phyloP scores from a whole-genome alignment of 2,113 vertebrate genomes.

The Globicephala melas region DNA sequence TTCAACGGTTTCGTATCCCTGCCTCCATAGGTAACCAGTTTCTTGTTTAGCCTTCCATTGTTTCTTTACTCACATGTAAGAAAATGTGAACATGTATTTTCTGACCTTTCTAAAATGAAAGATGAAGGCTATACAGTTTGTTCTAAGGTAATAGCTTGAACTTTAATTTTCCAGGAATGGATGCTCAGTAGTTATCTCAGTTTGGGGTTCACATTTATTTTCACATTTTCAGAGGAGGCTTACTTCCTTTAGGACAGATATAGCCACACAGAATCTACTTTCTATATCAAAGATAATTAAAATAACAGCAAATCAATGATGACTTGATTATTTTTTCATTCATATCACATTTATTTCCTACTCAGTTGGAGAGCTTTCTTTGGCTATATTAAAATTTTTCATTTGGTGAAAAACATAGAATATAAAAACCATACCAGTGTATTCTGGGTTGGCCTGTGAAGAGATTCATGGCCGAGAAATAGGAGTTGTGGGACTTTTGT shows the following conservation, averaged over 20 bases:
- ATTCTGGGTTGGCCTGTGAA: not conserved
- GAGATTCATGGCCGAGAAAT: not conserved
- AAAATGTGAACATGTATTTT: not conserved
- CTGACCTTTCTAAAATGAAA: conserved; percentile 10
- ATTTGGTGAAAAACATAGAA: not conserved
- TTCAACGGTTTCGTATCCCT: not conserved
- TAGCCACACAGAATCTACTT: not conserved
- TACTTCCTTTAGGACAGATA: not conserved
- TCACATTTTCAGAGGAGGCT: not conserved
- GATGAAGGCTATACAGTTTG: not conserved
- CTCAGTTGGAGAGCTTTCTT: conserved; percentile 17
- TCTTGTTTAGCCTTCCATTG: not conserved
- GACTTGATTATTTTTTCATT: not conserved
- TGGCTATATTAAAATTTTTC: conserved; percentile 20
- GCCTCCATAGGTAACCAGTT: not conserved
- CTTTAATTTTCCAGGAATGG: not conserved
- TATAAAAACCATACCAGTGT: conserved; percentile 5
- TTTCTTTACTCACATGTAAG: not conserved
- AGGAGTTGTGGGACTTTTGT: not conserved
- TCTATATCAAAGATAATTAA: not conserved
- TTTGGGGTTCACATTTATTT: not conserved
- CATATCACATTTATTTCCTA: not conserved
- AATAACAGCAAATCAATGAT: not conserved
- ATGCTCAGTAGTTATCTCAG: not conserved
- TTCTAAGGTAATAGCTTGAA: not conserved